phyloP scores from a whole-genome alignment of 2,888 invertebrate genomes.

The Drosophila fulvimacula region DNA sequence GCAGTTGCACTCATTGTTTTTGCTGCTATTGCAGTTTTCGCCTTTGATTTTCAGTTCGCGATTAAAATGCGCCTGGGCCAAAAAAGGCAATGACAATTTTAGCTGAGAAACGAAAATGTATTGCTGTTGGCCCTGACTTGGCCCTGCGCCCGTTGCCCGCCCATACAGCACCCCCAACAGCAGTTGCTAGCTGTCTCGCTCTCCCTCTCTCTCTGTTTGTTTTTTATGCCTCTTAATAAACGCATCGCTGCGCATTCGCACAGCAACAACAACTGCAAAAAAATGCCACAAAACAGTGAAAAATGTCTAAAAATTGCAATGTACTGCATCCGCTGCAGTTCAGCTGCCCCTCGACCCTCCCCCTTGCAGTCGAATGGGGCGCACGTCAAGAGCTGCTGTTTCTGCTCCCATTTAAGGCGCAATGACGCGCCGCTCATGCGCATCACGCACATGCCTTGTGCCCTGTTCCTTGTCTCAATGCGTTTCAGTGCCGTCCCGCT shows the following conservation, averaged over 20 bases:
- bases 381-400: conserved; percentile 53
- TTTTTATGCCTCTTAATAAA: conserved; percentile 60
- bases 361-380: conserved; percentile 22
- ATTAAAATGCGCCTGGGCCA: conserved; percentile 59
- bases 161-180: conserved; percentile 61
- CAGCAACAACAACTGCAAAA: conserved; percentile 16
- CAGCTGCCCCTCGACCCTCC: neutral
- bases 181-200: conserved; percentile 18
- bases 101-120: conserved; percentile 32
- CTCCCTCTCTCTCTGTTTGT: neutral
- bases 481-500: neutral
- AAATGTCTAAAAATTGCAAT: conserved; percentile 73
- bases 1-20: conserved; percentile 15
- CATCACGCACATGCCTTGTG: conserved; percentile 70
- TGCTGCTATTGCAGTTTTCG: conserved; percentile 51
- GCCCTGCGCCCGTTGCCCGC: conserved; percentile 12
- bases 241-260: conserved; percentile 72
- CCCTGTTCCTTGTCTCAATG: conserved; percentile 22
- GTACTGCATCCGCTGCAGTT: conserved; percentile 32
- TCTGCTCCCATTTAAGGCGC: conserved; percentile 78
- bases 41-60: conserved; percentile 63
- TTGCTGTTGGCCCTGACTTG: conserved; percentile 7
- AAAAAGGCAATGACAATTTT: conserved; percentile 73
- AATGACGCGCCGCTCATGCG: conserved; percentile 77
- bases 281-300: conserved; percentile 63